Base-by-base conservation (phyloP, 2,113 vertebrate genomes). In the Mastomys coucha region DNA sequence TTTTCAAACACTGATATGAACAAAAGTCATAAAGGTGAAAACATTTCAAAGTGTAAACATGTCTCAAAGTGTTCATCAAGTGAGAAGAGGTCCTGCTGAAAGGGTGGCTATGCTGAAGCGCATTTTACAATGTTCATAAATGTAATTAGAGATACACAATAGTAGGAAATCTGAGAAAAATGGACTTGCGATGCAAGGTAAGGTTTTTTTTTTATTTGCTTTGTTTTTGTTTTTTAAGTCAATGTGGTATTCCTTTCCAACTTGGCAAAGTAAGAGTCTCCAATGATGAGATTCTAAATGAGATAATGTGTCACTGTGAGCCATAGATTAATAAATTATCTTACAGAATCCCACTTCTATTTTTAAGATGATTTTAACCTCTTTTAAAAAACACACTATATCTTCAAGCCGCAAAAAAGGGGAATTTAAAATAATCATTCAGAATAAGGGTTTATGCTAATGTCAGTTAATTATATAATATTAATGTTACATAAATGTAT, bases 131-230 rank as follows among this genome's bases (percentile, higher is more conserved):
- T 45, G 60, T 75, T 96, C 51, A 91, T 53, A 81, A 93, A 84
- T 81, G 67, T 13, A 91, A 86, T 91, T 96, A 91, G 91, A 97
- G 97, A 96, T 88, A 96, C 10, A 92, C 75, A 96, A 97, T 94
- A 17, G 11, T 84, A 84, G 86, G 73, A 93, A 96, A 77, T n/a
- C 56, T 95, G 75, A 89, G 89, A 87, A 96, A 96, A 96, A 96
- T 33, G 76, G 93, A 80, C 80, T 97, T 96, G 89, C 78, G 89
- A 90, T 96, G 84, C 95, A 98, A 98, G 97, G 96, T 97, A 98
- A 97, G 91, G 12, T 51, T 11, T 69, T 49, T 67, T 19, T 39
- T 69, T 69, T 75, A 7, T 84, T 39, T 60, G 53, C 31, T 84
- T 65, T 70, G 4, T 82, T 67, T n/a, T 24, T 76, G 70, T 76